Base-by-base conservation (phyloP, 2,113 vertebrate species). In the Carettochelys insculpta region DNA sequence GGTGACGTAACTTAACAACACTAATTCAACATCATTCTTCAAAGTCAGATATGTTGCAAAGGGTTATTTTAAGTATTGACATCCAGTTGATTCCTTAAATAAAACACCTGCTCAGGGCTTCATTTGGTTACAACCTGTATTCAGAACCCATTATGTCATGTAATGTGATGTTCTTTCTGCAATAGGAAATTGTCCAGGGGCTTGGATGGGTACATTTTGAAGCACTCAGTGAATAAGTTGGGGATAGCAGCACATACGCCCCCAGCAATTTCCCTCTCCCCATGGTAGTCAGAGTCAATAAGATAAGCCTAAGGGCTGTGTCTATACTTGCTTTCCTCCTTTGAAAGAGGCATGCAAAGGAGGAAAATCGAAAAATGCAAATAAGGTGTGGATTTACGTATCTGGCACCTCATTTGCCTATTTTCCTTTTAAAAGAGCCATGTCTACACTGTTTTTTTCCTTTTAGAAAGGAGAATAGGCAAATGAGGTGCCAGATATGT, bases 181-280 rank as follows among this genome's bases (percentile, higher is more conserved):
- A 78, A 88, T 58, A 77, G 43, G 19, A 65, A 86, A 45, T 38
- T 4, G 11, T 75, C 71, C 25, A 27, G 43, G 41, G 41, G 12
- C 24, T 43, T 43, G 25, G 41, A 45, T 75, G 25, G 41, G 14
- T 45, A 45, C 41, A 45, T 43, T 45, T 8, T 27, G 41, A 75
- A 78, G 48, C 11, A 4, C 6, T 84, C 22, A 43, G 0, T 80
- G 54, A 92, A 68, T 78, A 88, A 88, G 89, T 75, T 48, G 45
- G 54, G 82, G n/a, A n/a, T n/a, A n/a, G n/a, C n/a, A n/a, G 29
- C 61, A 85, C 61, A 65, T 91, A 25, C 68, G 58, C 83, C 47
- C 58, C 80, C 68, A 83, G 65, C 2, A n/a, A 80, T 93, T 94
- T 14, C 50, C 25, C 20, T 93, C 92, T 93, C 80, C 54, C 78